A percentile compares a stretch with the other conserved stretches of the same genome.
These are phyloP conservation scores for Hoplias malabaricus DNA, from an alignment of 2,113 vertebrate species.

Conservation along the genomic window DNA sequence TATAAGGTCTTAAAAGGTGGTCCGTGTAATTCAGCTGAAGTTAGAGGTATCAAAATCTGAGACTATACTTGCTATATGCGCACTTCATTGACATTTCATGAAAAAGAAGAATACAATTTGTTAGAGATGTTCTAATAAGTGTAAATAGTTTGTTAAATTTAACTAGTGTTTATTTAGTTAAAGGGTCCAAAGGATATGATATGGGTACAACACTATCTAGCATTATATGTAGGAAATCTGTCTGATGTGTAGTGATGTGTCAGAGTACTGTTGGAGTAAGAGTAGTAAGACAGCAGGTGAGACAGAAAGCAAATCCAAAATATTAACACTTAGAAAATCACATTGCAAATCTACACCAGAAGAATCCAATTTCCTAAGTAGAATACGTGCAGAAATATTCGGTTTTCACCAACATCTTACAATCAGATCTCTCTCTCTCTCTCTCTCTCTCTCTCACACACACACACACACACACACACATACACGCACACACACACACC, in stretches of 20 bases:
- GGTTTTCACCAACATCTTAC: not conserved
- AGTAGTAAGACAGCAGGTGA: conserved; percentile 16
- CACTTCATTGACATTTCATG: too few species aligned
- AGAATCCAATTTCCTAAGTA: conserved; percentile 41
- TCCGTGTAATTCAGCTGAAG: not conserved
- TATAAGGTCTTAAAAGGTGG: not conserved
- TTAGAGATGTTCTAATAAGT: too few species aligned
- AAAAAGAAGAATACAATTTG: too few species aligned
- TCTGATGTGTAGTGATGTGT: not conserved
- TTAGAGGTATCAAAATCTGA: not conserved
- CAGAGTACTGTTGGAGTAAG: conserved; percentile 16
- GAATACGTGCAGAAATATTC: conserved; percentile 1
- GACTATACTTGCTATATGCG: not conserved
- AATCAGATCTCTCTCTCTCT: not conserved
- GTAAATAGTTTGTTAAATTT: too few species aligned
- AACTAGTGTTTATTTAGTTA: too few species aligned
- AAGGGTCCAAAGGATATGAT: too few species aligned
- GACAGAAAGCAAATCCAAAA: conserved; percentile 27
- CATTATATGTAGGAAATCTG: too few species aligned
- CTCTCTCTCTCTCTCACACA: not conserved
- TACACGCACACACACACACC: not conserved
- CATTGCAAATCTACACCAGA: conserved; percentile 46
- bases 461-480: not conserved
- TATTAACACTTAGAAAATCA: conserved; percentile 48
- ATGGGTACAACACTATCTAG: too few species aligned